Evolutionary conservation across 2,113 vertebrate species (phyloP).

Genomic region (Lophotis ruficrista): DNA sequence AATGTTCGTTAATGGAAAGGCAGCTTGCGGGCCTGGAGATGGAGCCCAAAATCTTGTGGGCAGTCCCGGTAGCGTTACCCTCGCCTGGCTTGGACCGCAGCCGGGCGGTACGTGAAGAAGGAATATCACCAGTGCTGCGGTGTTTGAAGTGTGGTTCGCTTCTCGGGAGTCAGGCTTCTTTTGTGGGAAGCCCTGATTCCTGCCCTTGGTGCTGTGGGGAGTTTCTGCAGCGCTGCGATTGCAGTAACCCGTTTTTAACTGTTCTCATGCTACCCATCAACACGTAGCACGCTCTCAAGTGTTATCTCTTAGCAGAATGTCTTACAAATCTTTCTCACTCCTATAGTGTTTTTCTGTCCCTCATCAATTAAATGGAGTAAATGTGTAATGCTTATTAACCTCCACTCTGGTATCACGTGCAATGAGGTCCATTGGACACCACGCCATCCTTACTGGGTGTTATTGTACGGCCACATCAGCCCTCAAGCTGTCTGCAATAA

Average conservation of each 20-base stretch:
- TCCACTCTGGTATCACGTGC: fast-evolving
- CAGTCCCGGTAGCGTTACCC: fast-evolving
- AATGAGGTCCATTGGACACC: not conserved
- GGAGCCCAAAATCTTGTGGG: not conserved
- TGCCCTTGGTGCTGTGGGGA: not conserved
- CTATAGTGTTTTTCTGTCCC: not conserved
- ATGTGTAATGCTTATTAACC: not conserved
- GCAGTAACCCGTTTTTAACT: fast-evolving
- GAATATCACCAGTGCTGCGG: fast-evolving
- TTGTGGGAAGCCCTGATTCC: not conserved
- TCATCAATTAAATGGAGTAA: not conserved
- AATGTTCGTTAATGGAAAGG: not conserved
- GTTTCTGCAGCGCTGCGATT: not conserved
- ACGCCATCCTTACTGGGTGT: fast-evolving
- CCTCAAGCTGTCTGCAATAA: not conserved
- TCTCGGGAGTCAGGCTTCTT: not conserved
- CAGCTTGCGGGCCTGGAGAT: not conserved
- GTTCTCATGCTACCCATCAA: not conserved
- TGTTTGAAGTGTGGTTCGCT: not conserved
- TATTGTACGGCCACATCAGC: fast-evolving
- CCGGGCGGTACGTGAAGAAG: fast-evolving
- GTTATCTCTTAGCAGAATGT: not conserved
- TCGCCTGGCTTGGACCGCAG: fast-evolving
- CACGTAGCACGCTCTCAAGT: not conserved
- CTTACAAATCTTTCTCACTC: not conserved